phyloP scores from a whole-genome alignment of 2,888 invertebrate species.

The Terebella lapidaria region DNA sequence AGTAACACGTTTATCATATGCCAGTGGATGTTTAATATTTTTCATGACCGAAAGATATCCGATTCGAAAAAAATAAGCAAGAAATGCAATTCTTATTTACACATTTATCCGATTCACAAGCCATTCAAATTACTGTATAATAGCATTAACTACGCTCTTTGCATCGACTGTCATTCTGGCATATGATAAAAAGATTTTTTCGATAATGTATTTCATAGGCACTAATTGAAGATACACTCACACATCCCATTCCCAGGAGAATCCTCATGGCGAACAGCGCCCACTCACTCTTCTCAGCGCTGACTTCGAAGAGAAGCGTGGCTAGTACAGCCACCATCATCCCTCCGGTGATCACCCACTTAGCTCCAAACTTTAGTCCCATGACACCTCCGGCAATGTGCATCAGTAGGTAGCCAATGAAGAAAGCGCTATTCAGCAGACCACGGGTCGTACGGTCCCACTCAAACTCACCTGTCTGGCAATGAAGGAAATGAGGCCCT shows the following conservation, averaged over 20 bases:
- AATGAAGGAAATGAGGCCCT: too few relatives aligned
- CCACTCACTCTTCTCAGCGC: neutral
- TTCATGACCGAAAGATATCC: too few relatives aligned
- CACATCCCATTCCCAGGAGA: neutral
- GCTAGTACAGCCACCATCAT: neutral
- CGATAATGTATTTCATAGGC: too few relatives aligned
- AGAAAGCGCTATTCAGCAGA: neutral
- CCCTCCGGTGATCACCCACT: neutral
- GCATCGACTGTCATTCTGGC: too few relatives aligned
- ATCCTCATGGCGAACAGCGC: neutral
- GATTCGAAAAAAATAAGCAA: too few relatives aligned
- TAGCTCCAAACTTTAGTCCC: neutral
- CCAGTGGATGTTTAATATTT: too few relatives aligned
- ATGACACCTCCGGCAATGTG: neutral
- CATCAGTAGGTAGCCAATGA: neutral
- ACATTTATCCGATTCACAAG: too few relatives aligned
- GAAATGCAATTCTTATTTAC: too few relatives aligned
- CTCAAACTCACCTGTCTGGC: neutral
- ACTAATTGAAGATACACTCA: neutral
- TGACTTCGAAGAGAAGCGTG: neutral
- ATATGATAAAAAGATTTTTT: too few relatives aligned
- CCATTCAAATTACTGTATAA: too few relatives aligned
- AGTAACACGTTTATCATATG: too few relatives aligned
- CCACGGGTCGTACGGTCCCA: neutral
- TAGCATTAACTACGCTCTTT: too few relatives aligned